Evolutionary conservation across 2,888 invertebrate genomes (phyloP).

Genomic region (Sinelater perroti): DNA sequence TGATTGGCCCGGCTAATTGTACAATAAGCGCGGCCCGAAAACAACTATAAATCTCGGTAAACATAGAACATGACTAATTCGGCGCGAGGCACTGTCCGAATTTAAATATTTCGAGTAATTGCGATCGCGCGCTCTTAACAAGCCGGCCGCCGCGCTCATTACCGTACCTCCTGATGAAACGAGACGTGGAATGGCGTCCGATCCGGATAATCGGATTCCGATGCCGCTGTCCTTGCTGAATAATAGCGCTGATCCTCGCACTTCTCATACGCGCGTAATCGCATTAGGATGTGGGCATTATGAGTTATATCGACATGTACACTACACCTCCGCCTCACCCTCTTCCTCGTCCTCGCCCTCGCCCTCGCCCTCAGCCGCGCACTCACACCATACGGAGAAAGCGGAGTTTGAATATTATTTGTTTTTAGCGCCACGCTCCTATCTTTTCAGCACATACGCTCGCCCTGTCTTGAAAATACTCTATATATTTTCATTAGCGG

Average conservation of each 20-base stretch:
- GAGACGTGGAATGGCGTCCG: constrained; percentile 33
- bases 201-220: constrained; percentile 35
- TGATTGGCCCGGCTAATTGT: constrained; percentile 38
- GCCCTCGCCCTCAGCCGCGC: background rate
- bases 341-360: background rate
- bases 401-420: constrained; percentile 20
- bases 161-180: constrained; percentile 34
- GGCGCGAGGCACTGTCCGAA: constrained; percentile 14
- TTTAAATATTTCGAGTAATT: constrained; percentile 37
- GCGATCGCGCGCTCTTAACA: constrained; percentile 33
- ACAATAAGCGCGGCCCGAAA: constrained; percentile 29
- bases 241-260: constrained; percentile 35
- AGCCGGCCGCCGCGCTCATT: constrained; percentile 34
- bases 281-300: constrained; percentile 28
- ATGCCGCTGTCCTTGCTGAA: constrained; percentile 35
- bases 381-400: background rate
- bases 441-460: background rate
- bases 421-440: constrained; percentile 12
- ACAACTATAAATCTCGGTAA: constrained; percentile 40
- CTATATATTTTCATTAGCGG: constrained; percentile 27
- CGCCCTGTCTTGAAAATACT: constrained; percentile 13
- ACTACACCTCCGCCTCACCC: background rate
- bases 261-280: constrained; percentile 32
- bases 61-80: constrained; percentile 30
- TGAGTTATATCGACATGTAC: constrained; percentile 26